These are phyloP conservation scores for Anhinga rufa DNA, from an alignment of 2,113 vertebrate species.

Conservation along the genomic window DNA sequence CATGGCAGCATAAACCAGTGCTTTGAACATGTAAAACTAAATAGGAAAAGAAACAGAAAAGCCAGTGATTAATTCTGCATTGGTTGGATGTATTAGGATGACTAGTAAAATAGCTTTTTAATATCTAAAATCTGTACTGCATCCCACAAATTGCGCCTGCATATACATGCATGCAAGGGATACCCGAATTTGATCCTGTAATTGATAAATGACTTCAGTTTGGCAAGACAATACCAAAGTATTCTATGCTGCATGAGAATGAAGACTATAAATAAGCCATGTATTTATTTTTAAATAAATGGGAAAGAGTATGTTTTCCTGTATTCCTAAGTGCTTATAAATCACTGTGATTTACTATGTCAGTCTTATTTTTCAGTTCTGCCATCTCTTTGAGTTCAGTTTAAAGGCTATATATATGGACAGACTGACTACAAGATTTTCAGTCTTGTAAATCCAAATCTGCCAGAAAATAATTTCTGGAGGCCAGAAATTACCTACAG, in stretches of 20 bases:
- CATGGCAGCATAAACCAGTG: neutral
- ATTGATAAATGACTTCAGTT: neutral
- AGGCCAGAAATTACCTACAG: neutral
- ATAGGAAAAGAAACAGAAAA: neutral
- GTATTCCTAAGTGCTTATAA: neutral
- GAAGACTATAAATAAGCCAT: conserved; percentile 23
- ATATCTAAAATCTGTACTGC: neutral
- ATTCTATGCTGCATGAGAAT: neutral
- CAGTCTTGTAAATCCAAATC: conserved; percentile 18
- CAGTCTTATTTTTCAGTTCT: conserved; percentile 32
- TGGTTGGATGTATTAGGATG: neutral
- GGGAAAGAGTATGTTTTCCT: neutral
- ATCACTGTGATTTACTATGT: conserved; percentile 21
- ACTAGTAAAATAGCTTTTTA: neutral
- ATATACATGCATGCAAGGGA: neutral
- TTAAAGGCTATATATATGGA: neutral
- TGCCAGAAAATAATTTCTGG: neutral
- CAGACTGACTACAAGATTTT: neutral
- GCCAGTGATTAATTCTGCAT: neutral
- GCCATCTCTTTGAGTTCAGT: conserved; percentile 5
- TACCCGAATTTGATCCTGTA: neutral
- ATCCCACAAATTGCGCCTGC: neutral
- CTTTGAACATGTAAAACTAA: neutral
- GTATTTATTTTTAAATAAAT: conserved; percentile 16
- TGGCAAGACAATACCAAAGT: conserved; percentile 3